Percentiles rank a stretch among this genome's conserved stretches.
These are phyloP conservation scores for Alviniconcha strummeri DNA, from an alignment of 2,888 invertebrate species.

Conservation along the genomic window DNA sequence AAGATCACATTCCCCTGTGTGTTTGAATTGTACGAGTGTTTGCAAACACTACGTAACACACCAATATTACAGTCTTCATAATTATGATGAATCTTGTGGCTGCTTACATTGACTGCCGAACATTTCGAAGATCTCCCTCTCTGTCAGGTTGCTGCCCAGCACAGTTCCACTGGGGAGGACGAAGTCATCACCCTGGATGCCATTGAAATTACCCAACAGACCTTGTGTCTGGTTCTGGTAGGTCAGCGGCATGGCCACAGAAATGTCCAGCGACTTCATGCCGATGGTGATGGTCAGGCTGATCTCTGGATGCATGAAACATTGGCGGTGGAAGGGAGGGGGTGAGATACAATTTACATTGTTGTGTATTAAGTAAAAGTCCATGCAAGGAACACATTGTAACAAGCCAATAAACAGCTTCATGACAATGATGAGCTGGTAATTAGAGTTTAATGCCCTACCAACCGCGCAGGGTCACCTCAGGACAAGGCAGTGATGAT, in stretches of 20 bases:
- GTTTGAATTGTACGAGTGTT: no score
- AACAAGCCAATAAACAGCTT: background rate
- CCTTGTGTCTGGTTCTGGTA: slow-evolving; percentile 25
- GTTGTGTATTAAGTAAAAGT: no score
- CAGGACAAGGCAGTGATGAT: no score
- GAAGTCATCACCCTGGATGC: slow-evolving; percentile 32
- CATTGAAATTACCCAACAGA: slow-evolving; percentile 38
- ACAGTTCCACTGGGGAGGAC: slow-evolving; percentile 20
- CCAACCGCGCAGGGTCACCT: background rate
- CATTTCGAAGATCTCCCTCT: slow-evolving; percentile 23
- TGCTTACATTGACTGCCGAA: slow-evolving; percentile 30
- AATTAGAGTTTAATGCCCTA: background rate
- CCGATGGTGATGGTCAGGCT: slow-evolving; percentile 11
- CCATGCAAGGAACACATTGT: no score
- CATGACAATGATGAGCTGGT: background rate
- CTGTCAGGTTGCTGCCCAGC: slow-evolving; percentile 14
- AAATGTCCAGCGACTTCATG: slow-evolving; percentile 18
- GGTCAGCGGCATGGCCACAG: slow-evolving; percentile 1
- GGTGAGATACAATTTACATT: no score
- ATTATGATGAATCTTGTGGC: background rate
- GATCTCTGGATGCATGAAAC: slow-evolving; percentile 18
- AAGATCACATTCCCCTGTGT: no score
- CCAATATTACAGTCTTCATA: no score
- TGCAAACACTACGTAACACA: no score
- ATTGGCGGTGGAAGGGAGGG: background rate